Percentiles rank a stretch among this genome's conserved stretches.
Conservation (phyloP, 2,113 vertebrate genomes). For the cattle (Bos taurus) region DNA sequence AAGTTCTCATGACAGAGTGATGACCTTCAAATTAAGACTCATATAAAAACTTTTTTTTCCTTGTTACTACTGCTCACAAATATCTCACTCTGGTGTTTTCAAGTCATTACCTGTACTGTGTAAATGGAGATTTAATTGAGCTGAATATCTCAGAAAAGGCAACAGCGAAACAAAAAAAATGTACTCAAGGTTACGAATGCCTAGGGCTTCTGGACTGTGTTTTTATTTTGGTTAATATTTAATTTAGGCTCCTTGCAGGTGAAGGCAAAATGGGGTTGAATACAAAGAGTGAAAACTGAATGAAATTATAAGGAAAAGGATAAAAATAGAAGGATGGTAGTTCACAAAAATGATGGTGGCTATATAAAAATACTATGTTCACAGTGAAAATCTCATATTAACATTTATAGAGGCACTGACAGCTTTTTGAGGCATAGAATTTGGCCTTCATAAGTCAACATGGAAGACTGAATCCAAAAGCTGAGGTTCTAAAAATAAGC, state of each 20-base stretch:
- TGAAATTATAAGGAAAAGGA: not conserved
- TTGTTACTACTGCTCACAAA: not conserved
- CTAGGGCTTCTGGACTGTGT: not conserved
- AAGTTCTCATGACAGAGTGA: not conserved
- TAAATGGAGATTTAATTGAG: not conserved
- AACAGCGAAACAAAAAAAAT: not conserved
- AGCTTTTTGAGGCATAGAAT: not conserved
- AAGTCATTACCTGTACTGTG: not conserved
- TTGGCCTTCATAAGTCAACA: not conserved
- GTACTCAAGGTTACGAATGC: not conserved
- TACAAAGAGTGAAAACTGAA: not conserved
- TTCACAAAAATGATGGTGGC: not conserved
- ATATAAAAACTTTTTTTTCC: not conserved
- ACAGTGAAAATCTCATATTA: not conserved
- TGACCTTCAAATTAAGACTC: not conserved
- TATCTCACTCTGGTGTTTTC: not conserved
- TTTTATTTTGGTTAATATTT: constrained; percentile 42
- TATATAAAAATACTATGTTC: not conserved
- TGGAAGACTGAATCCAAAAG: constrained; percentile 24
- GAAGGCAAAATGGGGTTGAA: not conserved
- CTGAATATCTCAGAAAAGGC: not conserved
- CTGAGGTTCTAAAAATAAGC: constrained; percentile 23
- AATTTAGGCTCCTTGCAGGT: not conserved
- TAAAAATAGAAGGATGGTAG: not conserved
- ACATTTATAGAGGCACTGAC: not conserved